Conservation (phyloP, 2,888 invertebrate species). For the Xestia ashworthii region DNA sequence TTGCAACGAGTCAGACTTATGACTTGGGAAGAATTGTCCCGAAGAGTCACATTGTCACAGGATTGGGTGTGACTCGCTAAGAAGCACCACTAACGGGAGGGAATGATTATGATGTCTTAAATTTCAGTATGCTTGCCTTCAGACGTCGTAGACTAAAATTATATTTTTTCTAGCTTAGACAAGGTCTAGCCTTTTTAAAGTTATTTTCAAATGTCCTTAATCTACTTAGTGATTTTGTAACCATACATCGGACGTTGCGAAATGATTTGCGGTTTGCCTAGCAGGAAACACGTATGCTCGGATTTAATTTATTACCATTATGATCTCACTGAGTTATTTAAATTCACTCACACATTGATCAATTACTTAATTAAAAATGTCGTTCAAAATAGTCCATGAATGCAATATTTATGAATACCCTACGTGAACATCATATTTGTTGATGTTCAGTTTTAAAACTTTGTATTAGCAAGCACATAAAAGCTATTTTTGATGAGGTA, state of each 20-base stretch:
- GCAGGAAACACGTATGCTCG: constrained; percentile 2
- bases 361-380: neutral
- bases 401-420: neutral
- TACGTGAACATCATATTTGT: neutral
- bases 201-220: constrained; percentile 15
- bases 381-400: neutral
- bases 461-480: too few relatives aligned
- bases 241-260: constrained; percentile 26
- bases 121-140: neutral
- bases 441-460: neutral
- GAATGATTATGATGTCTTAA: neutral
- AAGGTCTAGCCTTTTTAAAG: neutral
- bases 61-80: neutral
- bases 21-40: too few relatives aligned
- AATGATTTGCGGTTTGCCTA: constrained; percentile 35
- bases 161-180: neutral
- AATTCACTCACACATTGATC: neutral
- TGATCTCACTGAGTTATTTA: neutral
- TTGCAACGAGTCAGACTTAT: neutral
- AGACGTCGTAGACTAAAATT: neutral
- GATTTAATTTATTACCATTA: constrained; percentile 12
- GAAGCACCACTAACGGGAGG: neutral
- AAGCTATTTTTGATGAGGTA: too few relatives aligned
- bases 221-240: constrained; percentile 18
- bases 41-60: neutral